phyloP scores from a whole-genome alignment of 2,113 vertebrate genomes.

The Dipodomys stephensi region DNA sequence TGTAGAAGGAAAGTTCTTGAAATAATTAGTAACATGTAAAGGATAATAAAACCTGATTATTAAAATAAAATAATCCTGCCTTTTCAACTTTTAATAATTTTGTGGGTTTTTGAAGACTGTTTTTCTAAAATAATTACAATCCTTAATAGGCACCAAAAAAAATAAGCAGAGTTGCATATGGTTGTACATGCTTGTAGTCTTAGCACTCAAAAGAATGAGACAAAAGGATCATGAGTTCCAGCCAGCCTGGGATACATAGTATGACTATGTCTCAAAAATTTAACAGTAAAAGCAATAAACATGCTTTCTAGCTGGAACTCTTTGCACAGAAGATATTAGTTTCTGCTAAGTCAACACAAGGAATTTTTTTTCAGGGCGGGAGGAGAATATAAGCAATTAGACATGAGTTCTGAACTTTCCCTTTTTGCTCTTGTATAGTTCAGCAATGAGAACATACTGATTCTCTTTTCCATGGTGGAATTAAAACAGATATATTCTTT shows the following conservation, averaged over 20 bases:
- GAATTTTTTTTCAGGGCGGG: neutral
- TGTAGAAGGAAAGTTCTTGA: slow-evolving; percentile 15
- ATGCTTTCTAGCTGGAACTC: neutral
- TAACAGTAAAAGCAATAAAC: neutral
- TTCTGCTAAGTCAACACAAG: neutral
- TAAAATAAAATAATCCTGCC: slow-evolving; percentile 23
- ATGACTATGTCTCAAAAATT: neutral
- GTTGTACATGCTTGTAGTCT: neutral
- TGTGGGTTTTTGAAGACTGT: neutral
- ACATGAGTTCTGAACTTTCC: neutral
- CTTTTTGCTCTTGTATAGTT: neutral
- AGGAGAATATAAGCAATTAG: neutral
- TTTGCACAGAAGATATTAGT: neutral
- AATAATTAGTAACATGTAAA: slow-evolving; percentile 54
- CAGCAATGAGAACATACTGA: neutral
- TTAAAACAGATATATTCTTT: neutral
- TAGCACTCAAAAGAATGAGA: neutral
- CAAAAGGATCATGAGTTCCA: neutral
- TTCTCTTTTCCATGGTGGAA: neutral
- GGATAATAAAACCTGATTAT: neutral
- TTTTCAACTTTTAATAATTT: slow-evolving; percentile 55
- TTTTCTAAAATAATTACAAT: neutral
- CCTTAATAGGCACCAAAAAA: neutral
- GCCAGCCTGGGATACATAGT: too few relatives aligned
- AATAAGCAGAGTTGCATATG: neutral